Conservation (phyloP, 2,888 invertebrate genomes). For the Lasioglossum leucozonium region DNA sequence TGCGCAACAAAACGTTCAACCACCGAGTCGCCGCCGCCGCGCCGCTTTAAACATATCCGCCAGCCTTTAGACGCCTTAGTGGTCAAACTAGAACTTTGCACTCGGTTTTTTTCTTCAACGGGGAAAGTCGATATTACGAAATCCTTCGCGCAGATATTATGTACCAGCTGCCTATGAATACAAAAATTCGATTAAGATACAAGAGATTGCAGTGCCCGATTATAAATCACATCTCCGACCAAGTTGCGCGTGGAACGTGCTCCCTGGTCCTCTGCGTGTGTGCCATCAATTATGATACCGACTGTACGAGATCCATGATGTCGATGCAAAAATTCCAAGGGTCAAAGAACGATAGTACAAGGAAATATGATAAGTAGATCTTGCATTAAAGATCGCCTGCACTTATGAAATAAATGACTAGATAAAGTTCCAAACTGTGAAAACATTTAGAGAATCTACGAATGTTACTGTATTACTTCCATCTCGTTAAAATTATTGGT, state of each 20-base stretch:
- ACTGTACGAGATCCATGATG: too few relatives aligned
- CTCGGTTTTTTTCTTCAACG: background rate
- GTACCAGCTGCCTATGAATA: background rate
- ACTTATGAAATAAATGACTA: too few relatives aligned
- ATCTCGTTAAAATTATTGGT: too few relatives aligned
- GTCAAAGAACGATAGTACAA: too few relatives aligned
- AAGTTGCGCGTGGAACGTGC: background rate
- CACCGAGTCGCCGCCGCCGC: background rate
- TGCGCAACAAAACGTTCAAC: conserved; percentile 4
- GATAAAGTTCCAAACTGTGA: too few relatives aligned
- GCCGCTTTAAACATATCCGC: background rate
- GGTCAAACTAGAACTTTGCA: conserved; percentile 3
- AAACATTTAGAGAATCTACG: too few relatives aligned
- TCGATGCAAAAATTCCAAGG: too few relatives aligned
- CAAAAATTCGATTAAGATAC: background rate
- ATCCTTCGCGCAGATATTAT: background rate
- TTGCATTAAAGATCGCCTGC: too few relatives aligned
- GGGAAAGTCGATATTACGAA: conserved; percentile 10
- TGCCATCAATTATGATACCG: too few relatives aligned
- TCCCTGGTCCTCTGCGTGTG: too few relatives aligned
- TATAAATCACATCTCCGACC: background rate
- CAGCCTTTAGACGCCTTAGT: background rate
- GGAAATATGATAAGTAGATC: too few relatives aligned
- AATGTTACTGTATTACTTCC: too few relatives aligned
- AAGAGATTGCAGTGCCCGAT: background rate